phyloP scores from a whole-genome alignment of 1,140 invertebrate species.

The Drosophila erecta region DNA sequence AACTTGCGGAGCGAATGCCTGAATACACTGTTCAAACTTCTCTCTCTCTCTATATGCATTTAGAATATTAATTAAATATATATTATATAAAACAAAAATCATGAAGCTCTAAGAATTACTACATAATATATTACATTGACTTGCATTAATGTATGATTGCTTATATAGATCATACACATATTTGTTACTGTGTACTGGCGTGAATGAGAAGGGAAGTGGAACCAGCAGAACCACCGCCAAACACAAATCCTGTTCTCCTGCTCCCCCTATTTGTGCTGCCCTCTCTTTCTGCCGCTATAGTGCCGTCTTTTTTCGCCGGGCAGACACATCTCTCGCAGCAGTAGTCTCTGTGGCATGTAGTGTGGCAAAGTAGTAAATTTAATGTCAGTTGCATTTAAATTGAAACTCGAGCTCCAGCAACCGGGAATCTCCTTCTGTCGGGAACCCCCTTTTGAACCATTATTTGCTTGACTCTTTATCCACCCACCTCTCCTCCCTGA shows the following conservation, averaged over 20 bases:
- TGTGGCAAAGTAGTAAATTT: conserved; percentile 82
- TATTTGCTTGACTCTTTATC: conserved; percentile 2
- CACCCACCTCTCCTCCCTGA: conserved; percentile 1
- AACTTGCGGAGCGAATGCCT: conserved; percentile 30
- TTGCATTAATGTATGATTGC: too few species aligned
- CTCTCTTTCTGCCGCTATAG: conserved; percentile 3
- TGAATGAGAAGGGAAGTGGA: conserved; percentile 18
- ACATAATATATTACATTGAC: too few species aligned
- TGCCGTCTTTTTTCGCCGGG: conserved; percentile 6
- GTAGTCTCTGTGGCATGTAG: conserved; percentile 38
- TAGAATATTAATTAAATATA: not conserved
- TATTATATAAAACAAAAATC: accelerated
- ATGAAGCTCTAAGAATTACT: not conserved
- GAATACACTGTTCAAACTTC: conserved; percentile 11
- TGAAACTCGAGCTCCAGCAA: conserved; percentile 61
- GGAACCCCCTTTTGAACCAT: not conserved
- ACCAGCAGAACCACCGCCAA: conserved; percentile 21
- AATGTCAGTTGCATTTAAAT: conserved; percentile 83
- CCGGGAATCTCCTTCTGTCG: conserved; percentile 11
- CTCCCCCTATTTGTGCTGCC: conserved; percentile 3
- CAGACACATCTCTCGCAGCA: conserved; percentile 49
- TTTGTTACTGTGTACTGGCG: not conserved
- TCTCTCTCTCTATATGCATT: not conserved
- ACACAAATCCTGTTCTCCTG: conserved; percentile 32
- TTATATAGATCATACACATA: not conserved